Base-by-base conservation (phyloP, 2,797 vertebrate species). In the Acrossocheilus wenchowensis region DNA sequence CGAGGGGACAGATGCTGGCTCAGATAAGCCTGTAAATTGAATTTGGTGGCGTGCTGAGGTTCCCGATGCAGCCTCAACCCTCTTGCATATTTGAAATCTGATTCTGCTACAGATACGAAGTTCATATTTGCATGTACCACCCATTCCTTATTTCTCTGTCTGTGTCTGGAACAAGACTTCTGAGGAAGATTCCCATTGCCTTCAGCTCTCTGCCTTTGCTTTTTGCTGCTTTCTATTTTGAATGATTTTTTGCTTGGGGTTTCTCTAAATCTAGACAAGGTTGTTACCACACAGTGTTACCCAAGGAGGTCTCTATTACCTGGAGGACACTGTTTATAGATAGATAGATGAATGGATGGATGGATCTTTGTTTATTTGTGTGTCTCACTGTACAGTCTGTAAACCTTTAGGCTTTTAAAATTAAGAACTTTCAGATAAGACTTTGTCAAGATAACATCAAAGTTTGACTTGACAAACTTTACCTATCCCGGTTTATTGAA, bases 61-160 rank as follows among this genome's bases (percentile, higher is more conserved):
- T 79, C 50, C 75, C 48, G 74, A 69, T 71, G 83, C 83, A 57
- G 75, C 50, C 50, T 69, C 21, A 23, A 19, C 78, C 72, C 62
- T 57, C 83, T 72, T 81, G 71, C 52, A 82, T 86, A 74, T 82
- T 84, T 78, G 30, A 81, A 85, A 71, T 64, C 73, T 2, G 39
- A 74, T 82, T 75, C 72, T 84, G 54, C 34, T 73, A 57, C 86
- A 91, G 89, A 90, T 86, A 91, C 82, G 79, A 86, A 85, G 88
- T 90, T 92, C 91, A 91, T 91, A 91, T 92, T 90, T 92, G 85
- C 89, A 90, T 84, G 82, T 89, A 73, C 85, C 86, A 74, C 80
- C 80, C 86, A 9, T 23, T 82, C 7, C 45, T 66, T 41, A 69
- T 43, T 45, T 60, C 52, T 75, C 23, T 64, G 21, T 79, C 48